These are phyloP conservation scores for Amphipyra berbera DNA, from an alignment of 2,888 invertebrate species.

Conservation along the genomic window DNA sequence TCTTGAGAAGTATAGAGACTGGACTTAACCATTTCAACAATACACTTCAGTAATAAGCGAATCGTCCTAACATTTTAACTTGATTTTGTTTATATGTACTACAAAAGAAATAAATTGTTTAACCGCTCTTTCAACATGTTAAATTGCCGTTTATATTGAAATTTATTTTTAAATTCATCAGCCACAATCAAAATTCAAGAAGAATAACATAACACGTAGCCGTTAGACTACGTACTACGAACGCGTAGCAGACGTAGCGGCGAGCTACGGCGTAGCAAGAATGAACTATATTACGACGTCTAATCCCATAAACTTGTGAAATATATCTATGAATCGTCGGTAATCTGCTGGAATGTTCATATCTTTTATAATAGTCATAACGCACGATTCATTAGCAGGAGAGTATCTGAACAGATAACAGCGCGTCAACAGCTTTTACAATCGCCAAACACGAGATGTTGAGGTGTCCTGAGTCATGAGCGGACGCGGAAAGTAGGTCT, in stretches of 20 bases:
- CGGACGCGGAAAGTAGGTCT: conserved; percentile 12
- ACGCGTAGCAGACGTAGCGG: conserved; percentile 1
- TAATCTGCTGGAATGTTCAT: conserved; percentile 23
- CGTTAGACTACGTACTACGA: not conserved
- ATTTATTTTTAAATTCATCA: not conserved
- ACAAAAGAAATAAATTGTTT: too few relatives aligned
- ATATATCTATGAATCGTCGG: conserved; percentile 45
- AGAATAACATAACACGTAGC: not conserved
- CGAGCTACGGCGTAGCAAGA: not conserved
- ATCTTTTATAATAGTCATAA: conserved; percentile 40
- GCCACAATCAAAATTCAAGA: not conserved
- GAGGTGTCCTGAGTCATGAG: conserved; percentile 13
- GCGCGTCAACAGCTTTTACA: conserved; percentile 59
- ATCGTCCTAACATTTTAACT: not conserved
- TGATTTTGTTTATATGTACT: not conserved
- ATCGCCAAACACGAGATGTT: conserved; percentile 52
- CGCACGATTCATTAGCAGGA: conserved; percentile 60
- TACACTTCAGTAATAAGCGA: not conserved
- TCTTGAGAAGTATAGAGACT: too few relatives aligned
- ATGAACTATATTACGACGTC: conserved; percentile 9
- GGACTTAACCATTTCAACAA: not conserved
- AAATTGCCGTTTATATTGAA: too few relatives aligned
- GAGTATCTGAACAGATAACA: conserved; percentile 65
- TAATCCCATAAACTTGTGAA: conserved; percentile 34
- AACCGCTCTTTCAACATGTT: too few relatives aligned